Evolutionary conservation across 2,113 vertebrate species (phyloP).

Genomic region (Larimichthys crocea): DNA sequence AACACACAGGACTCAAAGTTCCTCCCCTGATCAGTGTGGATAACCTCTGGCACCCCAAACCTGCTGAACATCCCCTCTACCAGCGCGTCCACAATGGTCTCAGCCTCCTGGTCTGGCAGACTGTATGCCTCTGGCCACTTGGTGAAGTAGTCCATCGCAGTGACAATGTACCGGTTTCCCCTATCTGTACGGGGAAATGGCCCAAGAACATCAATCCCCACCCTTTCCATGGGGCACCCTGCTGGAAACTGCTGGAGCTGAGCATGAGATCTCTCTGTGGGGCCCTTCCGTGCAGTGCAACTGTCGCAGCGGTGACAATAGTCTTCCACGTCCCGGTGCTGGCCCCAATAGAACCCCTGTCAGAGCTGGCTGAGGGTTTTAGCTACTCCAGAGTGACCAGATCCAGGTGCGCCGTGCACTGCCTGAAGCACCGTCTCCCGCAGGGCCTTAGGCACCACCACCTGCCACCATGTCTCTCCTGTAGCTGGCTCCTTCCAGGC

Average conservation of each 20-base stretch:
- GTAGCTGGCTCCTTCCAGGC: no score
- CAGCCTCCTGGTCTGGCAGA: not conserved
- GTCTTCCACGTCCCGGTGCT: not conserved
- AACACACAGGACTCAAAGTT: constrained; percentile 52
- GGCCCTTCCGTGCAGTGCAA: constrained; percentile 5
- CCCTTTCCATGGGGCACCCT: not conserved
- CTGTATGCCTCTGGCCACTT: not conserved
- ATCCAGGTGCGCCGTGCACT: no score
- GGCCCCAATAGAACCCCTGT: not conserved
- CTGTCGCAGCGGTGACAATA: not conserved
- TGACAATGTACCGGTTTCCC: not conserved
- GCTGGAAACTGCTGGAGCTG: constrained; percentile 17
- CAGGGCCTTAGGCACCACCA: no score
- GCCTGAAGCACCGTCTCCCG: no score
- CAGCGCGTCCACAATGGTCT: not conserved
- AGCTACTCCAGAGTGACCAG: not conserved
- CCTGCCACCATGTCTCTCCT: no score
- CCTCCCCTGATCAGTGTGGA: constrained; percentile 39
- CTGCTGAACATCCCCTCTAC: constrained; percentile 15
- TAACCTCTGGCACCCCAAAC: not conserved
- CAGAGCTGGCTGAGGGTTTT: not conserved
- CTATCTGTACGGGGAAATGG: not conserved
- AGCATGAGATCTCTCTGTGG: not conserved
- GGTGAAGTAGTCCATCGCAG: not conserved
- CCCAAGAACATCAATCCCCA: not conserved